A percentile compares a stretch with the other conserved stretches of the same genome.
Evolutionary conservation across 2,888 invertebrate species (phyloP).

Genomic region (Epicampocera succincta): DNA sequence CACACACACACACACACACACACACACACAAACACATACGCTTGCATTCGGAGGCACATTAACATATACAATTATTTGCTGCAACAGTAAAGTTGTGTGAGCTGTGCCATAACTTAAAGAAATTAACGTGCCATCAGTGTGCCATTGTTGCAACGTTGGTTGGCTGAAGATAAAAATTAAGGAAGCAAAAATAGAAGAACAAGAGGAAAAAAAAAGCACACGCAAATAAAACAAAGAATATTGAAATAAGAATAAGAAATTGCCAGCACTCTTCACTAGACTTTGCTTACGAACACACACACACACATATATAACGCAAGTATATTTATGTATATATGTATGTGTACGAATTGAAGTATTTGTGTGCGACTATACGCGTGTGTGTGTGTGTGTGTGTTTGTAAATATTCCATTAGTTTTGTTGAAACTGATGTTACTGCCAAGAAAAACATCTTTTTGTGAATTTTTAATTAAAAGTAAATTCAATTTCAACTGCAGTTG

Average conservation of each 20-base stretch:
- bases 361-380: too few species aligned
- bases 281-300: conserved; percentile 38
- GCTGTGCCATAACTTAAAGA: conserved; percentile 64
- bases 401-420: conserved; percentile 51
- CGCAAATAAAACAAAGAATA: conserved; percentile 16
- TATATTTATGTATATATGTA: background rate
- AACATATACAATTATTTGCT: conserved; percentile 49
- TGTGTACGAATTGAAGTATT: background rate
- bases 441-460: conserved; percentile 72
- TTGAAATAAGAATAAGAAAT: conserved; percentile 34
- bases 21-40: conserved; percentile 21
- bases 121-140: conserved; percentile 65
- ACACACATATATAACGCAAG: conserved; percentile 24
- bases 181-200: background rate
- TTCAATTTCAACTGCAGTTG: conserved; percentile 73
- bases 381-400: background rate
- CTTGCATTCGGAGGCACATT: background rate
- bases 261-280: conserved; percentile 33
- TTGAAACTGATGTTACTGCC: conserved; percentile 69
- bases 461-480: conserved; percentile 74
- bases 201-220: background rate
- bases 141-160: conserved; percentile 54
- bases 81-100: conserved; percentile 43
- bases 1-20: conserved; percentile 18
- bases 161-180: conserved; percentile 23